Conservation (phyloP, 1,140 invertebrate genomes). For the Drosophila fuyamai region DNA sequence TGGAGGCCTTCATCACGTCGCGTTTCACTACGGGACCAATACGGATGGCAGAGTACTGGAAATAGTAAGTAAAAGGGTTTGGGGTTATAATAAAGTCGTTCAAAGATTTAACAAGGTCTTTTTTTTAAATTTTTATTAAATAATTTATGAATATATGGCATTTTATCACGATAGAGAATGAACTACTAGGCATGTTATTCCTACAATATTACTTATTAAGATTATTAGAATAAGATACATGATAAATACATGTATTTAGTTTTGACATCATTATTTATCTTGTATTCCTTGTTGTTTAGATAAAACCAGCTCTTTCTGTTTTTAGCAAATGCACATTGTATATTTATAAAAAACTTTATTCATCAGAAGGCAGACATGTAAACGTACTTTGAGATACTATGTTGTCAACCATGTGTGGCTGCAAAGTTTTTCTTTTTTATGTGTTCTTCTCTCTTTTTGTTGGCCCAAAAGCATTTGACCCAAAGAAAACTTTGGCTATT, state of each 20-base stretch:
- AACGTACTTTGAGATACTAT: conserved; percentile 12
- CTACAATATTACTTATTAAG: too few relatives aligned
- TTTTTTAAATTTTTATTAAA: too few relatives aligned
- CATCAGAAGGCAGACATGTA: conserved; percentile 9
- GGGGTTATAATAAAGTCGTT: not conserved
- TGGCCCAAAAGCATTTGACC: conserved; percentile 48
- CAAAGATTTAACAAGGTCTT: too few relatives aligned
- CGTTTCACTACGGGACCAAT: conserved; percentile 99
- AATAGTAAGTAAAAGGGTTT: conserved; percentile 54
- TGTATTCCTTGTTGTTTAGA: too few relatives aligned
- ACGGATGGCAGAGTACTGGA: conserved; percentile 98
- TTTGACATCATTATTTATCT: too few relatives aligned
- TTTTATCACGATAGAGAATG: too few relatives aligned
- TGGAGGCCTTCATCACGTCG: conserved; percentile 99
- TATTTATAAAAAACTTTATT: conserved; percentile 5
- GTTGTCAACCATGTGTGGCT: conserved; percentile 32
- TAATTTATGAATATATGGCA: too few relatives aligned
- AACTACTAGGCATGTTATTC: too few relatives aligned
- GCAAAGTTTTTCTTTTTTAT: conserved; percentile 10
- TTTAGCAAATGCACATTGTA: not conserved
- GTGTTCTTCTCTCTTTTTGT: not conserved
- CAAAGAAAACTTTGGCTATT: conserved; percentile 57
- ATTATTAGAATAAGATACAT: too few relatives aligned
- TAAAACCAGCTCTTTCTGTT: too few relatives aligned
- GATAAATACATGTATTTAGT: too few relatives aligned